Evolutionary conservation across 2,888 invertebrate genomes (phyloP).

Genomic region (Vanessa cardui): DNA sequence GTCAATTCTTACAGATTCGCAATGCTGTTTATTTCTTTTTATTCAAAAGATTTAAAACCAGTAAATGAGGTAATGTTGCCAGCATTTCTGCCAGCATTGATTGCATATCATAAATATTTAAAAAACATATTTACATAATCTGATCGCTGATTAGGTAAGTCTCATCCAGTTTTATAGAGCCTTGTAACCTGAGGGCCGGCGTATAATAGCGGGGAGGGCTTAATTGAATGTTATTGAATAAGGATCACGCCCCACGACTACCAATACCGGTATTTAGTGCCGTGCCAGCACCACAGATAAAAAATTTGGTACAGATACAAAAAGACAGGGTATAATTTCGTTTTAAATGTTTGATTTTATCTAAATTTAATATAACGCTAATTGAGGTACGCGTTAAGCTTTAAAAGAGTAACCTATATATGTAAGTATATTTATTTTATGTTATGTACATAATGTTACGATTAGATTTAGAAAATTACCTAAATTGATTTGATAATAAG

Average conservation of each 20-base stretch:
- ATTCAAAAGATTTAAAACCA: too few relatives aligned
- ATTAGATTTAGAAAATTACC: too few relatives aligned
- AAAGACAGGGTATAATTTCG: neutral
- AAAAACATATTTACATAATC: neutral
- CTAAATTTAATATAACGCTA: neutral
- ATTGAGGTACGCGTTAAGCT: neutral
- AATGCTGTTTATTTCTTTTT: too few relatives aligned
- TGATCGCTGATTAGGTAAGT: neutral
- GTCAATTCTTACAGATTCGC: too few relatives aligned
- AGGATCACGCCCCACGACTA: conserved; percentile 53
- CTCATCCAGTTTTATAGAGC: conserved; percentile 18
- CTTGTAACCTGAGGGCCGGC: conserved; percentile 46
- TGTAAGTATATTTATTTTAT: too few relatives aligned
- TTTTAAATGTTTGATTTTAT: conserved; percentile 15
- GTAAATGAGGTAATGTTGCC: too few relatives aligned
- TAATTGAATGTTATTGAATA: conserved; percentile 80
- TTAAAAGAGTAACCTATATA: neutral
- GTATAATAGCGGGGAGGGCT: conserved; percentile 59
- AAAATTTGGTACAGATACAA: conserved; percentile 12
- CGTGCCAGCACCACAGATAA: conserved; percentile 5
- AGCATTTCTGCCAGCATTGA: too few relatives aligned
- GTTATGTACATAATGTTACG: too few relatives aligned
- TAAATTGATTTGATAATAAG: too few relatives aligned
- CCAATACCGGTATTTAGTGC: conserved; percentile 24
- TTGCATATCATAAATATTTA: too few relatives aligned